Base-by-base conservation (phyloP, 2,113 vertebrate genomes). In the Hyla sarda region DNA sequence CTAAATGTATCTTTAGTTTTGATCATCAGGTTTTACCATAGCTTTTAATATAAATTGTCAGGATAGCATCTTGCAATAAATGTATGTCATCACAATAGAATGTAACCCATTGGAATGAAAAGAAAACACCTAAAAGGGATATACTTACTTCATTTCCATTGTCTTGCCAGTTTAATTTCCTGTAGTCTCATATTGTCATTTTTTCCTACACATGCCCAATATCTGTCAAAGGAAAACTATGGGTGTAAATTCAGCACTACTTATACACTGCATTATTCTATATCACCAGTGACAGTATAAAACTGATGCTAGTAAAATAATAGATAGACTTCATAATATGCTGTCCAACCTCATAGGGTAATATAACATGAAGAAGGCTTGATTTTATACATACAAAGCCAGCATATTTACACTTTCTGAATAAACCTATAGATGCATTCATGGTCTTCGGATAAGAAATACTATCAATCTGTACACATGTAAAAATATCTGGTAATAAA, bases 161-260 rank as follows among this genome's bases (percentile, higher is more conserved):
- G 34, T 41, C 69, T 41, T 37, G 69, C 69, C 69, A 72, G 32
- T 72, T 37, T 72, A 23, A 72, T 72, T 72, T 72, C 69, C 69
- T 72, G 69, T 72, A 67, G 41, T 41, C 37, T 11, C 62, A 67
- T 67, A 12, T 28, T 67, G 28, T 67, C 69, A 37, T 41, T 41
- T 72, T 34, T 41, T 41, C 8, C 34, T 72, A 41, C 21, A 72
- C 14, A 5, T 72, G 32, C 69, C 34, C 12, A 72, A 72, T 72
- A 72, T 19, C 69, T 72, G 17, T 72, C 34, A 72, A 19, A 69
- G 65, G 65, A 32, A 69, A 34, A 34, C 2, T 30, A 72, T 41
- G 34, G 25, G 69, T 72, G 16, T 72, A 72, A 72, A 21, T 41
- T 45, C 37, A 23, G 11, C 37, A 45, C 2, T 12, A 5, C 34